Evolutionary conservation across 2,113 vertebrate genomes (phyloP).

Genomic region (Albula glossodonta): DNA sequence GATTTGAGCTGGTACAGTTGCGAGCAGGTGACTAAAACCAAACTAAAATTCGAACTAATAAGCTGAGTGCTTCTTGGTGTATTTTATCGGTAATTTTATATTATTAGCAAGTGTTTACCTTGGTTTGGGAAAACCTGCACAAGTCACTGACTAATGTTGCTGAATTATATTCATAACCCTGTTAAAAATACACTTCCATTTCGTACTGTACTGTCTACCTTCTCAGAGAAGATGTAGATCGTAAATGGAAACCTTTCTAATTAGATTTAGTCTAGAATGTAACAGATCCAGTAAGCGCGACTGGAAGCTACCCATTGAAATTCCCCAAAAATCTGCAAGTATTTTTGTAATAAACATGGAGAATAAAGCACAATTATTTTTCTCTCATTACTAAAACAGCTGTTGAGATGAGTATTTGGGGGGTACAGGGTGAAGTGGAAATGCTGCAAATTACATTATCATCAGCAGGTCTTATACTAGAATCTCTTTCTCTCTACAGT

Average conservation of each 20-base stretch:
- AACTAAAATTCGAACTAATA: too few relatives aligned
- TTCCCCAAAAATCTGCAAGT: background rate
- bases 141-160: background rate
- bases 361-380: conserved; percentile 1
- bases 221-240: background rate
- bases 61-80: too few relatives aligned
- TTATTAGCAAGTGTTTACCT: too few relatives aligned
- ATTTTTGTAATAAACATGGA: background rate
- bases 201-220: background rate
- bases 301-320: background rate
- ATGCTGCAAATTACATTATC: background rate
- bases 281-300: background rate
- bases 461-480: background rate
- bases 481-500: background rate
- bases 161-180: background rate
- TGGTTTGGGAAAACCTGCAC: background rate
- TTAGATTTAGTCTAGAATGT: background rate
- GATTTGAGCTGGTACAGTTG: too few relatives aligned
- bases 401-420: background rate
- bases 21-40: too few relatives aligned
- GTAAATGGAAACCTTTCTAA: background rate
- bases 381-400: background rate
- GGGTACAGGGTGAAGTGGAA: background rate
- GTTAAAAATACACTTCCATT: background rate
- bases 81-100: too few relatives aligned